These are phyloP conservation scores for Blastomussa wellsi DNA, from an alignment of 92 coral and sea anemone genomes.

Conservation along the genomic window DNA sequence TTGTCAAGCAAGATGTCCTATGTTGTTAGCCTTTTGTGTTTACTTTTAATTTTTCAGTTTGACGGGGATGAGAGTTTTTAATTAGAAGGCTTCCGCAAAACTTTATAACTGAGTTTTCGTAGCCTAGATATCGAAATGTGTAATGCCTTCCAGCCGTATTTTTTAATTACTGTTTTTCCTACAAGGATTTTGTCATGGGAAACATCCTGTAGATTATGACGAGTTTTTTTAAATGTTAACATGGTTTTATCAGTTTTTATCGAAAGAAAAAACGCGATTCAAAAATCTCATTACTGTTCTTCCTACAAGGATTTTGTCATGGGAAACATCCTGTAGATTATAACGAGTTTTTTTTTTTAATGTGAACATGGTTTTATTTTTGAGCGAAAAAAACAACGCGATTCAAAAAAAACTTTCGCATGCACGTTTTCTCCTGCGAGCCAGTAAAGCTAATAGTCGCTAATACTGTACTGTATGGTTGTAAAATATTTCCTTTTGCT, in stretches of 20 bases:
- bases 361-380: neutral
- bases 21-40: neutral
- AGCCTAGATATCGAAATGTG: neutral
- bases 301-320: neutral
- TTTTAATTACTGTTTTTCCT: neutral
- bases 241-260: neutral
- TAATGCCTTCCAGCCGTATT: neutral
- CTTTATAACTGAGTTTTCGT: neutral
- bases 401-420: too few relatives aligned
- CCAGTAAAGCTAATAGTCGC: neutral
- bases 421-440: neutral
- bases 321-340: neutral
- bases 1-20: neutral
- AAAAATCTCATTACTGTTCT: neutral
- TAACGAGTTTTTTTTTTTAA: neutral
- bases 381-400: too few relatives aligned
- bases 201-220: neutral
- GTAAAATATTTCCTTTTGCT: neutral
- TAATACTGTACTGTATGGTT: neutral
- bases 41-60: neutral
- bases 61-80: slow-evolving; percentile 5
- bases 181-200: neutral
- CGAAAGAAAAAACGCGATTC: too few relatives aligned
- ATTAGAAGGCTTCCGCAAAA: slow-evolving; percentile 1
- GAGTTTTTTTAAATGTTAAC: neutral